These are phyloP conservation scores for Sebastes itinus DNA, from an alignment of 2,797 vertebrate genomes.

Conservation along the genomic window DNA sequence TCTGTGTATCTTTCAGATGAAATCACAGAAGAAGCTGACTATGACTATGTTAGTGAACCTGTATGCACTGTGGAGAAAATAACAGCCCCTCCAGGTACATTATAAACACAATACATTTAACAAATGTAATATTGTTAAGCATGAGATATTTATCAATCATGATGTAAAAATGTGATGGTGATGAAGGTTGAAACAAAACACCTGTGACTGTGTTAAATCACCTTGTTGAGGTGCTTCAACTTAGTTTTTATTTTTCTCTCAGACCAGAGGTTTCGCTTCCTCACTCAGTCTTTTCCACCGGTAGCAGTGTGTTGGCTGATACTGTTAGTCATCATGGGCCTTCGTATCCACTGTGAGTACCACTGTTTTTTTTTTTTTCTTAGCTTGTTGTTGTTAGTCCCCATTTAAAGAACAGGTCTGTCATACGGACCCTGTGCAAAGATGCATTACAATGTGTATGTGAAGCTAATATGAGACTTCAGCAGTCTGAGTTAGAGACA, in stretches of 20 bases:
- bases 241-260: accelerated
- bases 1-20: neutral
- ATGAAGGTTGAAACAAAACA: neutral
- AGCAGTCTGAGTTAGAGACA: neutral
- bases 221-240: accelerated
- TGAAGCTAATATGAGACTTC: too few species aligned
- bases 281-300: neutral
- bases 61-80: neutral
- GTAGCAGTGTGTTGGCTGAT: neutral
- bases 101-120: neutral
- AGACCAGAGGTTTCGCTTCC: neutral
- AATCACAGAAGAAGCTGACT: too few species aligned
- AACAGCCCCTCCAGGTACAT: neutral
- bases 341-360: neutral
- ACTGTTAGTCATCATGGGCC: neutral
- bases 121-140: too few species aligned
- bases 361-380: neutral
- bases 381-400: neutral
- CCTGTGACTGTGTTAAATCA: too few species aligned
- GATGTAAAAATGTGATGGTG: neutral
- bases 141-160: neutral
- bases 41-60: neutral
- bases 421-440: too few species aligned
- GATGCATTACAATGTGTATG: too few species aligned
- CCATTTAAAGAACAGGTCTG: too few species aligned